These are phyloP conservation scores for Formica exsecta DNA, from an alignment of 1,140 invertebrate genomes.

Conservation along the genomic window DNA sequence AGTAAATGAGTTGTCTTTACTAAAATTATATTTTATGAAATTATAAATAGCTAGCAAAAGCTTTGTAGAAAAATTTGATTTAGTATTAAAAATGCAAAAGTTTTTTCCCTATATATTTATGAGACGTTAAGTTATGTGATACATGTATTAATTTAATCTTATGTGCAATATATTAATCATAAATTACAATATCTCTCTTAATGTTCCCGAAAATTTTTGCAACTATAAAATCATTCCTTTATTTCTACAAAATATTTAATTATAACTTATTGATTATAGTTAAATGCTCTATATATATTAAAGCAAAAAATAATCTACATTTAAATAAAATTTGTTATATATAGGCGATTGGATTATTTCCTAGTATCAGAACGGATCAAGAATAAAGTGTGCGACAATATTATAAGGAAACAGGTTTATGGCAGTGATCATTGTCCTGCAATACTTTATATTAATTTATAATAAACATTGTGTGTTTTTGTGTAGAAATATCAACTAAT, in stretches of 20 bases:
- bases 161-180: too few relatives aligned
- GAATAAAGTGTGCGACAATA: conserved; percentile 92
- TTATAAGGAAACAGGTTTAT: conserved; percentile 90
- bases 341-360: conserved; percentile 97
- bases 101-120: too few relatives aligned
- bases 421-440: conserved; percentile 89
- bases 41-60: too few relatives aligned
- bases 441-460: conserved; percentile 70
- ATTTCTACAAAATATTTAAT: neutral
- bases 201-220: too few relatives aligned
- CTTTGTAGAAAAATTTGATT: too few relatives aligned
- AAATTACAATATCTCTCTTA: too few relatives aligned
- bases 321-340: conserved; percentile 45
- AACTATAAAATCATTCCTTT: too few relatives aligned
- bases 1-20: conserved; percentile 39
- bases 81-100: too few relatives aligned
- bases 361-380: conserved; percentile 93
- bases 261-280: neutral
- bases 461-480: conserved; percentile 40
- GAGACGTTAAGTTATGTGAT: too few relatives aligned
- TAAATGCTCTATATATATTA: neutral
- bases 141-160: too few relatives aligned
- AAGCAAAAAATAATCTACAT: neutral
- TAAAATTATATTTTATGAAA: neutral
- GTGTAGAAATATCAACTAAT: conserved; percentile 1